Evolutionary conservation across 2,888 invertebrate species (phyloP).

Genomic region (Hylaea fasciaria): DNA sequence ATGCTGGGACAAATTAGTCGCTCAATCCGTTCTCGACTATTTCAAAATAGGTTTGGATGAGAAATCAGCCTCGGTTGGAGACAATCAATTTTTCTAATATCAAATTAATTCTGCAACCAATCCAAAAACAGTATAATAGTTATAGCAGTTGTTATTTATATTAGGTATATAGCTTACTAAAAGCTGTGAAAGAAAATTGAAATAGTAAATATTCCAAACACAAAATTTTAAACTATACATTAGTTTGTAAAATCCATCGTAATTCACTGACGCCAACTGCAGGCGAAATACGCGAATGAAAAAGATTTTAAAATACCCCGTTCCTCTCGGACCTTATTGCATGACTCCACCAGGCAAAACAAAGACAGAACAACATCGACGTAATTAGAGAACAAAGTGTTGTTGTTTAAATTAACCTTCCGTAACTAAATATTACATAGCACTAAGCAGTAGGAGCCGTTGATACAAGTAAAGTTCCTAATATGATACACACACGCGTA

Average conservation of each 20-base stretch:
- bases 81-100: neutral
- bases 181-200: no score
- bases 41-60: constrained; percentile 5
- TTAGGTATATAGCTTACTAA: no score
- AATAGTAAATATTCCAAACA: neutral
- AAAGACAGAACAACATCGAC: constrained; percentile 45
- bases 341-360: constrained; percentile 37
- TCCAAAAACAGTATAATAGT: no score
- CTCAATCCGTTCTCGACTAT: constrained; percentile 28
- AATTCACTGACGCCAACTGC: constrained; percentile 1
- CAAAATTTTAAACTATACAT: neutral
- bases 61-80: neutral
- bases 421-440: constrained; percentile 37
- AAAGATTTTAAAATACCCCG: constrained; percentile 33
- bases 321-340: constrained; percentile 10
- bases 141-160: no score
- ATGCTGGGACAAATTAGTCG: constrained; percentile 31
- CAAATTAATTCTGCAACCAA: no score
- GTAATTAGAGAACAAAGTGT: constrained; percentile 73
- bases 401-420: constrained; percentile 73
- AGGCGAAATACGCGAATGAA: constrained; percentile 27
- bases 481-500: neutral
- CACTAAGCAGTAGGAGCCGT: constrained; percentile 12
- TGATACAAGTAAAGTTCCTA: neutral
- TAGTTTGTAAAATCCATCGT: neutral